Evolutionary conservation across 2,888 invertebrate species (phyloP), one percentile per base, ranked within the genome.

Genomic region (Acanthoscelides obtectus): DNA sequence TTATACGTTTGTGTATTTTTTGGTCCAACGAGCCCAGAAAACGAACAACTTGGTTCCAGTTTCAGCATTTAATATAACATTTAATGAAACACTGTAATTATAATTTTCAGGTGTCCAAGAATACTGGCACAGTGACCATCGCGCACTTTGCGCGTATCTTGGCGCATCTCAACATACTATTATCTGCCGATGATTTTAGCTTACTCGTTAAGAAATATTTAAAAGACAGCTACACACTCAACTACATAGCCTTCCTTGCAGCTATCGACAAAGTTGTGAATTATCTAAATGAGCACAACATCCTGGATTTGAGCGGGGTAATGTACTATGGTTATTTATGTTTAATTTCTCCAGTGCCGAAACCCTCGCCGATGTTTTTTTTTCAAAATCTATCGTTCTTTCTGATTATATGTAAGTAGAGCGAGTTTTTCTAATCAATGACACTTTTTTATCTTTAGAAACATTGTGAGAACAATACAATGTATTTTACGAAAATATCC

Each of bases 81-180:
- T n/a, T n/a, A n/a, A n/a, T n/a, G n/a, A n/a, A n/a, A n/a, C n/a
- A n/a, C n/a, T n/a, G n/a, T n/a, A n/a, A n/a, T n/a, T n/a, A n/a
- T 45, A 6, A 45, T 27, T 80, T 81, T 22, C 80, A 93, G 93
- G 89, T 94, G 27, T 89, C 93, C 0, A 92, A 92, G 84, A 92
- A 92, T 83, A 88, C 88, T 74, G 94, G 94, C 3, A 89, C 91
- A 1, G 91, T 94, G 21, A 94, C 94, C 0, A 89, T 94, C 22
- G 88, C 92, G 0, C 94, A 94, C 84, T 94, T 94, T 82, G 90
- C 91, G 0, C 88, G 94, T 73, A 89, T 94, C 72, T 85, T 94
- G 20, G 89, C 90, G 80, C 93, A 91, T 84, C 86, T 94, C 80
- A 90, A 91, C 70, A 89, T 94, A 73, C 85, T 90, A 25, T 84